These are phyloP conservation scores for Peucedramus taeniatus DNA, from an alignment of 2,113 vertebrate genomes.

Conservation along the genomic window DNA sequence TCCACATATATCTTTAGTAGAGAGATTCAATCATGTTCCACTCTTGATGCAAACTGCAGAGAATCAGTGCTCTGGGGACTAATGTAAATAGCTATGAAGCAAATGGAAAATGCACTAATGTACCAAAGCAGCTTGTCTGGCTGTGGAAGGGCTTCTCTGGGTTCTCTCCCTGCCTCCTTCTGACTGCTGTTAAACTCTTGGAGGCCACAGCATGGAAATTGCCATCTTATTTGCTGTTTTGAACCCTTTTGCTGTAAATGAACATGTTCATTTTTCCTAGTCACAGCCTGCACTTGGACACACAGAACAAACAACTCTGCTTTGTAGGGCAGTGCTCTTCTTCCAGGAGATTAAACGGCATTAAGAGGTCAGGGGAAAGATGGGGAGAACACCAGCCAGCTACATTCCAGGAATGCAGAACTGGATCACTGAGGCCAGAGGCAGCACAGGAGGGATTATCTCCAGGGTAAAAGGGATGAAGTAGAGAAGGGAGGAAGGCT, in stretches of 20 bases:
- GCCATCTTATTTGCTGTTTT: not conserved
- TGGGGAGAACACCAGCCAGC: slow-evolving; percentile 25
- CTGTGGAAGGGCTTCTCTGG: not conserved
- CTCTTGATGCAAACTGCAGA: not conserved
- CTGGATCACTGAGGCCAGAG: not conserved
- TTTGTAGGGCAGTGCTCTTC: slow-evolving; percentile 1
- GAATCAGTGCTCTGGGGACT: not conserved
- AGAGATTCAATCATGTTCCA: not conserved
- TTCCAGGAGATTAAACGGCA: slow-evolving; percentile 48
- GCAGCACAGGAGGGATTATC: slow-evolving; percentile 46
- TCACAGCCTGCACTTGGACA: not conserved
- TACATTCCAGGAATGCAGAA: slow-evolving; percentile 43
- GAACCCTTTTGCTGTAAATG: not conserved
- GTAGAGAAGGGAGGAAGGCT: slow-evolving; percentile 18
- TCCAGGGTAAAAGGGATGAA: not conserved
- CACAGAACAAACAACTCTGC: not conserved
- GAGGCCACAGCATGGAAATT: not conserved
- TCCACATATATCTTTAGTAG: not conserved
- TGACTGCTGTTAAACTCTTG: not conserved
- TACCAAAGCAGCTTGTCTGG: not conserved
- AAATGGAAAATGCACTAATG: not conserved
- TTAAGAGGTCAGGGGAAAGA: slow-evolving; percentile 56
- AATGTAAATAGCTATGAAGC: not conserved
- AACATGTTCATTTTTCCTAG: not conserved
- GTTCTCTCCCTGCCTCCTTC: not conserved